Evolutionary conservation across 23 tunicate species (phyloP).

Genomic region (Botrylloides violaceus): DNA sequence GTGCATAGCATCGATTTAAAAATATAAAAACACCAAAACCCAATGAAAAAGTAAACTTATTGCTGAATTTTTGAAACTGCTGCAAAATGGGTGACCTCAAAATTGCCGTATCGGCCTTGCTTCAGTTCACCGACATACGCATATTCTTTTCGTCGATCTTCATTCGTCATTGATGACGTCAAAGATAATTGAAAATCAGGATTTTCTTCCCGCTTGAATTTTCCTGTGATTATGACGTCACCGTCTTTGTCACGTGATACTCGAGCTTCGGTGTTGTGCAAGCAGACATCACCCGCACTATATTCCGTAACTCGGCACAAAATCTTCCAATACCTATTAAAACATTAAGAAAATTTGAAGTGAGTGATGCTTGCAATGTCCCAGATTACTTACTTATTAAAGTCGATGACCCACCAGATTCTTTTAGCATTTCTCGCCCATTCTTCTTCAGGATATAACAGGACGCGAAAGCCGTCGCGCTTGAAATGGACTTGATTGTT

Average conservation of each 20-base stretch:
- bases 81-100: slow-evolving; percentile 56
- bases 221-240: slow-evolving; percentile 34
- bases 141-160: slow-evolving; percentile 40
- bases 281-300: slow-evolving; percentile 32
- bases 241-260: slow-evolving; percentile 35
- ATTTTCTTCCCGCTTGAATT: slow-evolving; percentile 34
- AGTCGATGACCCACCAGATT: slow-evolving; percentile 47
- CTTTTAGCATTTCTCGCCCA: slow-evolving; percentile 54
- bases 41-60: too few relatives aligned
- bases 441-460: slow-evolving; percentile 47
- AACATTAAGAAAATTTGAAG: neutral
- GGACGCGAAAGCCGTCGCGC: slow-evolving; percentile 9
- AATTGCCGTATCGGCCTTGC: slow-evolving; percentile 36
- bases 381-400: slow-evolving; percentile 28
- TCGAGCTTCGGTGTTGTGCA: slow-evolving; percentile 18
- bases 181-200: slow-evolving; percentile 54
- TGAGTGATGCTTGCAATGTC: neutral
- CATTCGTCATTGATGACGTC: slow-evolving; percentile 24
- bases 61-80: slow-evolving; percentile 8
- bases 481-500: neutral
- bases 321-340: slow-evolving; percentile 46
- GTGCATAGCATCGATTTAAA: too few relatives aligned
- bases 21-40: too few relatives aligned
- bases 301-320: slow-evolving; percentile 39
- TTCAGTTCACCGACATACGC: slow-evolving; percentile 40